These are phyloP conservation scores for Mythimna pallens DNA, from an alignment of 2,888 invertebrate genomes.

Conservation along the genomic window DNA sequence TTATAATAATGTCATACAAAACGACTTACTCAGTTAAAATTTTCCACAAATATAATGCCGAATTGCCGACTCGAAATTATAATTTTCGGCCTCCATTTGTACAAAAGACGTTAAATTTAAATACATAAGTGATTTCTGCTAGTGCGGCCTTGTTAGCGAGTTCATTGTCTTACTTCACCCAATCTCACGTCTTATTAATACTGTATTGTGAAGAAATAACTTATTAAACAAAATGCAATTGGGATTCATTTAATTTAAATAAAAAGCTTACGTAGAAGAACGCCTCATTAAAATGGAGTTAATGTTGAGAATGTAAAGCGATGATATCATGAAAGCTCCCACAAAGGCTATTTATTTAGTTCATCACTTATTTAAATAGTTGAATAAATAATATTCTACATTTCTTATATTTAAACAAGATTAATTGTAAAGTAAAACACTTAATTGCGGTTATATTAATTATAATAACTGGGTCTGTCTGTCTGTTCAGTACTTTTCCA, in stretches of 20 bases:
- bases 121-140: constrained; percentile 62
- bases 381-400: constrained; percentile 44
- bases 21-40: not conserved
- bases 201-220: constrained; percentile 38
- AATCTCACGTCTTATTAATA: constrained; percentile 57
- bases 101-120: constrained; percentile 51
- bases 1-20: not conserved
- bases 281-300: constrained; percentile 11
- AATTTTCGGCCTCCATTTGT: constrained; percentile 44
- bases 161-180: constrained; percentile 69
- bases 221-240: constrained; percentile 9
- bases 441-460: constrained; percentile 21
- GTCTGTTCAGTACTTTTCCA: constrained; percentile 47
- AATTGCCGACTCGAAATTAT: constrained; percentile 32
- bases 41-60: constrained; percentile 14
- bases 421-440: constrained; percentile 35
- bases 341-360: constrained; percentile 39
- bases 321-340: constrained; percentile 41
- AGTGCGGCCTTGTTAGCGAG: constrained; percentile 64
- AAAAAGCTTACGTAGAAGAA: not conserved
- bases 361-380: constrained; percentile 35
- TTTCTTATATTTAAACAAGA: constrained; percentile 48
- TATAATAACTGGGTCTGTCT: constrained; percentile 16
- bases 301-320: constrained; percentile 20
- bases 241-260: constrained; percentile 1